Evolutionary conservation across 2,888 invertebrate species (phyloP).

Genomic region (Adineta ricciae): DNA sequence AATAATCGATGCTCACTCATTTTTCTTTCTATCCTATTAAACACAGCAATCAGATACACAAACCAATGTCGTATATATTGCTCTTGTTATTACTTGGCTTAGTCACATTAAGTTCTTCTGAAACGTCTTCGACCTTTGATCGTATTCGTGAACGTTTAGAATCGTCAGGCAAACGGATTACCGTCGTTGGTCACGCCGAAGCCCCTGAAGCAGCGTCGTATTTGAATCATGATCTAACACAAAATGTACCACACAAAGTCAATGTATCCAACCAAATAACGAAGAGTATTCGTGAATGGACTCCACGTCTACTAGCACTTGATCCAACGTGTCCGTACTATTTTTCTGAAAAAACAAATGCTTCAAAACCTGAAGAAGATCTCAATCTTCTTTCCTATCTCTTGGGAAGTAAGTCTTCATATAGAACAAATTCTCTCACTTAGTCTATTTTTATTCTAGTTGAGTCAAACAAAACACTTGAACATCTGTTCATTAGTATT

Average conservation of each 20-base stretch:
- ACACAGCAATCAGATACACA: neutral
- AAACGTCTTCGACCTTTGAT: neutral
- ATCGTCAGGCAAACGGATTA: neutral
- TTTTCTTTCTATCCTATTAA: neutral
- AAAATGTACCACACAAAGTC: neutral
- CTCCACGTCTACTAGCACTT: neutral
- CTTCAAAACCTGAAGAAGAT: neutral
- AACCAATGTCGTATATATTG: neutral
- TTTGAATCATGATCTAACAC: neutral
- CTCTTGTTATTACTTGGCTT: neutral
- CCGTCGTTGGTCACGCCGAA: neutral
- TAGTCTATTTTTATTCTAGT: neutral
- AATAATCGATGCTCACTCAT: neutral
- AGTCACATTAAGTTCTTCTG: neutral
- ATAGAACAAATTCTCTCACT: neutral
- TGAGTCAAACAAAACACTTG: neutral
- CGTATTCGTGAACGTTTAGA: neutral
- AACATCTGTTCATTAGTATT: neutral
- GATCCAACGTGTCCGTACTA: conserved; percentile 6
- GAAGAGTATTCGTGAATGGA: neutral
- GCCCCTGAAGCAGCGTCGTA: neutral
- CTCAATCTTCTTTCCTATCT: neutral
- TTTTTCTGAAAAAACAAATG: neutral
- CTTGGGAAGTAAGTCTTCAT: neutral
- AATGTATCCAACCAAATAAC: neutral